Percentiles rank a stretch among this genome's conserved stretches.
phyloP scores from a whole-genome alignment of 2,797 vertebrate species.

The Brotula barbata region DNA sequence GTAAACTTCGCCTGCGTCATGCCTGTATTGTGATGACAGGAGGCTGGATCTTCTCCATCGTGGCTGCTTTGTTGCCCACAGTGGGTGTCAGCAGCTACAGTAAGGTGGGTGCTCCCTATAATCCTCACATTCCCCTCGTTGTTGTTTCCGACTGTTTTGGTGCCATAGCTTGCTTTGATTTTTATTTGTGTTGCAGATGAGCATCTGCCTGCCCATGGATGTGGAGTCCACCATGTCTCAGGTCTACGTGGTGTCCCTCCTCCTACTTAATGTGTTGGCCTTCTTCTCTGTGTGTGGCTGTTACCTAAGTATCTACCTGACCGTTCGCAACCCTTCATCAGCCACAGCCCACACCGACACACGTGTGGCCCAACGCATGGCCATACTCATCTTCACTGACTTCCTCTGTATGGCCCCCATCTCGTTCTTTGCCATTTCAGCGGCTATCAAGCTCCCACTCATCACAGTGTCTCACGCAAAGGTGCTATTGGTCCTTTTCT shows the following conservation, averaged over 20 bases:
- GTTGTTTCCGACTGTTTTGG: neutral
- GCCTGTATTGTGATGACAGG: slow-evolving; percentile 83
- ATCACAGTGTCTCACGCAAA: slow-evolving; percentile 96
- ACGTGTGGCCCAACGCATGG: slow-evolving; percentile 93
- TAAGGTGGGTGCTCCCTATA: slow-evolving; percentile 75
- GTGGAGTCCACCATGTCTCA: slow-evolving; percentile 85
- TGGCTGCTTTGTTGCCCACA: slow-evolving; percentile 85
- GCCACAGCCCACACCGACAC: slow-evolving; percentile 86
- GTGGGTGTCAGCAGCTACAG: slow-evolving; percentile 93
- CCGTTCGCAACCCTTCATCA: slow-evolving; percentile 86
- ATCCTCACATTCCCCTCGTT: neutral
- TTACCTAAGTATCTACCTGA: slow-evolving; percentile 92
- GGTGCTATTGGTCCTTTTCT: slow-evolving; percentile 93
- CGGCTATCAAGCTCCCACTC: slow-evolving; percentile 90
- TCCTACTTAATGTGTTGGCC: slow-evolving; percentile 90
- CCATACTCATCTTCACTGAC: slow-evolving; percentile 94
- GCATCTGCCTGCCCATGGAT: slow-evolving; percentile 99
- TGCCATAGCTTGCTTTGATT: neutral
- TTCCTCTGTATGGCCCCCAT: slow-evolving; percentile 98
- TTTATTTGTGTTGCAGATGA: slow-evolving; percentile 71
- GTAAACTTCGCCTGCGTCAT: slow-evolving; percentile 87
- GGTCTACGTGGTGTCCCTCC: slow-evolving; percentile 85
- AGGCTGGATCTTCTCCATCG: slow-evolving; percentile 88
- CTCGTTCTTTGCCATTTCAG: slow-evolving; percentile 95
- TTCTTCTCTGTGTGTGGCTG: slow-evolving; percentile 89